Evolutionary conservation across 2,797 vertebrate genomes (phyloP), one percentile per base, ranked within the genome.

Genomic region (Erithacus rubecula): DNA sequence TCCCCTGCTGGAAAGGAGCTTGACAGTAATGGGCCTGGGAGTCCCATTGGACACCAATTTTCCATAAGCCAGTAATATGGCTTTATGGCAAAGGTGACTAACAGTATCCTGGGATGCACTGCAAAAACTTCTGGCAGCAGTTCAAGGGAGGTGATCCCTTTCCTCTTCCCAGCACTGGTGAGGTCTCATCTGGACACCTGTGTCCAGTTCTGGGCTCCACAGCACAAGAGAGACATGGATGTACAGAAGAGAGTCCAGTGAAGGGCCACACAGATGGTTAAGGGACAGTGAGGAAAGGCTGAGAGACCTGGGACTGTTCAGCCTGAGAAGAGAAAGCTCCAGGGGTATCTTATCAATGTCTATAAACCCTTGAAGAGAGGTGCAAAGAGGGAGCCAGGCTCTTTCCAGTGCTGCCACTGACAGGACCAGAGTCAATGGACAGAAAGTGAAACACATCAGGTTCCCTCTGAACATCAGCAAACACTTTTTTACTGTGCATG

Each of bases 211-310:
- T 68, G 44, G 21, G 24, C 49, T 75, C 26, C 8, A 1, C 19
- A 76, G 32, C 13, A 30, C 6, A 51, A 22, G 22, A 63, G 30
- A 59, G 11, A 26, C 16, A 29, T 2, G 5, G 12, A 12, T 18
- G 3, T 43, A n/a, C 0, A 1, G 72, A 43, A 72, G 1, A 53
- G 18, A 49, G 17, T 12, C 11, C 55, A 79, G 22, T 16, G 18
- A 72, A 83, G 10, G 11, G 39, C 27, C 29, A 22, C 23, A n/a
- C 32, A 36, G 64, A 32, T 52, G 15, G 9, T 47, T 23, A 65
- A 81, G 23, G 20, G 23, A 44, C 36, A 59, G 1, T 30, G 13
- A 84, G 9, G n/a, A 77, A 75, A 58, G 56, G 16, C 27, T 81
- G 56, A 70, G 58, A 75, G 15, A 51, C 4, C 12, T 69, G 29